phyloP scores from a whole-genome alignment of 2,888 invertebrate species.

The Dascillus cervinus region DNA sequence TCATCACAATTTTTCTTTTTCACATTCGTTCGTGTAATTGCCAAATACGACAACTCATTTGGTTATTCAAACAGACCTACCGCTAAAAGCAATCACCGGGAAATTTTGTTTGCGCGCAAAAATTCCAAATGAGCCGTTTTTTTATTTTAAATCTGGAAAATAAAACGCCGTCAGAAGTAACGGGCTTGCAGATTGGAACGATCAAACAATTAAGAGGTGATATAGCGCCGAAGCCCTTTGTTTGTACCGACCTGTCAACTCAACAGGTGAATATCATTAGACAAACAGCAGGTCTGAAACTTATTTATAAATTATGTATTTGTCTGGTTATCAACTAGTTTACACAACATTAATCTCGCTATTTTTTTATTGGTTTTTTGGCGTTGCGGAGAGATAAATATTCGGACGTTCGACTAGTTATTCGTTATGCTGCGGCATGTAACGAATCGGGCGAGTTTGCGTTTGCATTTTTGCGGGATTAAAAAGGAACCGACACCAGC shows the following conservation, averaged over 20 bases:
- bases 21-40: conserved; percentile 24
- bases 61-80: conserved; percentile 26
- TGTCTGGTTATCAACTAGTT: no score
- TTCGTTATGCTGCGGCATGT: no score
- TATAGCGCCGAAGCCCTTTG: conserved; percentile 12
- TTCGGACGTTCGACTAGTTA: no score
- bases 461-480: conserved; percentile 8
- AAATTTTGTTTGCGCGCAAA: no score
- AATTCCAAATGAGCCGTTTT: no score
- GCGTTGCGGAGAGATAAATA: no score
- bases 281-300: conserved; percentile 17
- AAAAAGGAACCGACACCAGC: conserved; percentile 9
- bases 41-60: conserved; percentile 29
- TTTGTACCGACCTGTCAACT: conserved; percentile 17
- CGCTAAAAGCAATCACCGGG: conserved; percentile 9
- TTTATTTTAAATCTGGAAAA: no score
- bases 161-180: no score
- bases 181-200: conserved; percentile 20
- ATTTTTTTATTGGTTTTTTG: no score
- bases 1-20: conserved; percentile 23
- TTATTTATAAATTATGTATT: no score
- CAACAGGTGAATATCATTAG: conserved; percentile 22
- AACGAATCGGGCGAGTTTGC: no score
- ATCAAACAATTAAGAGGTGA: conserved; percentile 21
- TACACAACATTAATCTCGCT: no score